A percentile compares a stretch with the other conserved stretches of the same genome.
These are phyloP conservation scores for Sepiola atlantica DNA, from an alignment of 2,888 invertebrate species.

Conservation along the genomic window DNA sequence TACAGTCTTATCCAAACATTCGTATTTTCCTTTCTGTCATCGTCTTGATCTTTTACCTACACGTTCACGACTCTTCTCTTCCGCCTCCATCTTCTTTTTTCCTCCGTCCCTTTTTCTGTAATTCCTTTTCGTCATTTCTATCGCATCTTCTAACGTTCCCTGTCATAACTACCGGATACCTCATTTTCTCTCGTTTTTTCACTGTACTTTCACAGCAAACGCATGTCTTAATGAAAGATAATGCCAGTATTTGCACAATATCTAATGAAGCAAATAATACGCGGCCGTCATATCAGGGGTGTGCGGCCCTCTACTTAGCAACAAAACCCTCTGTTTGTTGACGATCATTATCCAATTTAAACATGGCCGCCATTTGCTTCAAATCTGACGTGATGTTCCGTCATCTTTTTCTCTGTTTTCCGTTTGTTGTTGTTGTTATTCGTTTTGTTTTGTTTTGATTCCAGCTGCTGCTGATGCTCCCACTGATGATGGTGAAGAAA, in stretches of 20 bases:
- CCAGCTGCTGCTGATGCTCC: neutral
- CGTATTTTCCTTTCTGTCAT: neutral
- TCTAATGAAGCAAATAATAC: slow-evolving; percentile 9
- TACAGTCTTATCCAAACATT: neutral
- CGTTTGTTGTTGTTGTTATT: no score
- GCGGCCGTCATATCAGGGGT: neutral
- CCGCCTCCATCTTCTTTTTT: neutral
- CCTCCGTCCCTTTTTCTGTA: neutral
- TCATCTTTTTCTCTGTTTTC: neutral
- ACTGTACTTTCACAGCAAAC: slow-evolving; percentile 15
- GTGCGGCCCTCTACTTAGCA: slow-evolving; percentile 21
- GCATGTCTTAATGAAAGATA: slow-evolving; percentile 32
- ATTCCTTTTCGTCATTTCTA: neutral
- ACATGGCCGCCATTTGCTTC: neutral
- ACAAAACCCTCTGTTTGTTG: slow-evolving; percentile 22
- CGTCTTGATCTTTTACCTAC: neutral
- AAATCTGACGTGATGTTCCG: neutral
- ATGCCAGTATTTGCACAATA: neutral
- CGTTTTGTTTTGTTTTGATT: neutral
- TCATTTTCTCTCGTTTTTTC: neutral
- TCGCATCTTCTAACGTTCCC: neutral
- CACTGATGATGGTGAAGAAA: neutral
- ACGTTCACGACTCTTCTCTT: neutral
- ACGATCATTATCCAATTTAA: slow-evolving; percentile 8
- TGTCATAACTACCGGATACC: neutral